Evolutionary conservation across 92 coral and sea anemone genomes (phyloP).

Genomic region (Zoanthus sociatus): DNA sequence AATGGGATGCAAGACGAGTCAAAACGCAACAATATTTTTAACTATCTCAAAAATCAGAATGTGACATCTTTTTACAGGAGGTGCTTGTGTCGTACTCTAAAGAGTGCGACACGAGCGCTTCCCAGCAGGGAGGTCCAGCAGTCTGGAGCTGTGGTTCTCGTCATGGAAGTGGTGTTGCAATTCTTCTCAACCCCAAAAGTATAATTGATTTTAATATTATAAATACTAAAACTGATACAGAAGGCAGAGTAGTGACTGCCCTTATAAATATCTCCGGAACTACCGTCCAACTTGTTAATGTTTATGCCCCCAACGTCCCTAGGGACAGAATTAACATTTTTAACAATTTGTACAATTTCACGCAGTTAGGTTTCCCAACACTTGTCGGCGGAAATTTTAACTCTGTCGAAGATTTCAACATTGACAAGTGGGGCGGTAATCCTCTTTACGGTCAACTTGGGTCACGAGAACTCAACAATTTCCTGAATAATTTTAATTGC

Average conservation of each 20-base stretch:
- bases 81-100: background rate
- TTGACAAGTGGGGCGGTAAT: background rate
- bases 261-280: too few relatives aligned
- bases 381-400: background rate
- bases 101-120: background rate
- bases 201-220: background rate
- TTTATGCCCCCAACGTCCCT: too few relatives aligned
- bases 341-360: background rate
- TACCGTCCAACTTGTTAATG: too few relatives aligned
- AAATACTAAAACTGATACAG: too few relatives aligned
- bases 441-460: background rate
- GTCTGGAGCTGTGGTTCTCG: conserved; percentile 14
- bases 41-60: background rate
- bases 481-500: too few relatives aligned
- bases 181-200: background rate
- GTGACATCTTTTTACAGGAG: conserved; percentile 33
- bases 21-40: conserved; percentile 3
- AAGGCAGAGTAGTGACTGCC: too few relatives aligned
- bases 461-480: too few relatives aligned
- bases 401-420: background rate
- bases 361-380: background rate
- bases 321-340: too few relatives aligned
- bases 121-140: conserved; percentile 23
- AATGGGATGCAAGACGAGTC: conserved; percentile 13
- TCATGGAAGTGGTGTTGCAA: conserved; percentile 27